phyloP scores from a whole-genome alignment of 2,797 vertebrate genomes.

The Spatula versicolor region DNA sequence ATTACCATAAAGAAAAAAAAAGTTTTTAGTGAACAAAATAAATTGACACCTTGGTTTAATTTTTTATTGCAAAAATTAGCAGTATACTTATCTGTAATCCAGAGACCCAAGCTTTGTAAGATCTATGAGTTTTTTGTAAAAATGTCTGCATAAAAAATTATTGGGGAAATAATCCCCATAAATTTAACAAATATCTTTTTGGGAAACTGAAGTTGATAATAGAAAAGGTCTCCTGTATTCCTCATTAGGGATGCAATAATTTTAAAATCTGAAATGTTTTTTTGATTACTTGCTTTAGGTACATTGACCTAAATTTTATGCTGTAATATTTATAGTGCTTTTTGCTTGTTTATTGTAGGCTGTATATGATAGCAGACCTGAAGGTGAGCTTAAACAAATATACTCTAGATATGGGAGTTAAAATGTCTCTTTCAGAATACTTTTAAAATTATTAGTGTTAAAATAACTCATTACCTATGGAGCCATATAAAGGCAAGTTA shows the following conservation, averaged over 20 bases:
- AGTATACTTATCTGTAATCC: not conserved
- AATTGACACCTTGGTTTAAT: not conserved
- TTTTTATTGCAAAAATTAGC: not conserved
- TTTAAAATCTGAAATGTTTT: not conserved
- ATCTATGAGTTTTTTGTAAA: not conserved
- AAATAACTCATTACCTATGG: not conserved
- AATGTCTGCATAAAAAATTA: not conserved
- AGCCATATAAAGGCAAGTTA: not conserved
- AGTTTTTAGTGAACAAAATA: not conserved
- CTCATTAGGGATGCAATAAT: not conserved
- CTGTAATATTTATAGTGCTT: not conserved
- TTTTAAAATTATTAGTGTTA: not conserved
- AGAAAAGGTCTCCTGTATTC: not conserved
- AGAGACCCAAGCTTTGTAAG: not conserved
- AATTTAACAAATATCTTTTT: not conserved
- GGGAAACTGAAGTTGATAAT: not conserved
- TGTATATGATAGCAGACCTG: slow-evolving; percentile 83
- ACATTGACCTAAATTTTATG: not conserved
- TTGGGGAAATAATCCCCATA: not conserved
- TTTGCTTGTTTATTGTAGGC: slow-evolving; percentile 76
- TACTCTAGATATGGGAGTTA: not conserved
- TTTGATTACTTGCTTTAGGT: not conserved
- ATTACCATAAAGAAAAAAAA: not conserved
- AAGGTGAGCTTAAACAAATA: slow-evolving; percentile 81
- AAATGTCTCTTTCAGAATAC: not conserved